A percentile compares a stretch with the other conserved stretches of the same genome.
phyloP scores from a whole-genome alignment of 2,113 vertebrate species.

The Oreochromis tanganicae region DNA sequence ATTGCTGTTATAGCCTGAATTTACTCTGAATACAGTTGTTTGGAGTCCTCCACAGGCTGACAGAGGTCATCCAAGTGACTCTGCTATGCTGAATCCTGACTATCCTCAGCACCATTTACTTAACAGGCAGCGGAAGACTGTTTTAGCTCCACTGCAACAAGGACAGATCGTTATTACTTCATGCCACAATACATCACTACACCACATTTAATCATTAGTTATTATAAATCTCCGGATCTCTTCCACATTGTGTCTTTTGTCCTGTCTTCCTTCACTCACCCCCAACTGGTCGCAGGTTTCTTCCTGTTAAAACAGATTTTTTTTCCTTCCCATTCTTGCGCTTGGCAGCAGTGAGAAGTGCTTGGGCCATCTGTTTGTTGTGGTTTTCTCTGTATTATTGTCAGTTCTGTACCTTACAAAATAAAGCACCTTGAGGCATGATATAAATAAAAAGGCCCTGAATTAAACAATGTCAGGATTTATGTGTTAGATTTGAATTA shows the following conservation, averaged over 20 bases:
- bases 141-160: neutral
- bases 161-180: neutral
- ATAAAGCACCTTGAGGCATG: neutral
- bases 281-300: neutral
- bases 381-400: neutral
- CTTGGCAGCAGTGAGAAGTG: neutral
- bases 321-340: neutral
- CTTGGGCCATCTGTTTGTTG: neutral
- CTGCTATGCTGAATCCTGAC: neutral
- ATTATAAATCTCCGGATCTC: neutral
- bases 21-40: neutral
- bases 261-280: neutral
- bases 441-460: neutral
- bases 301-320: neutral
- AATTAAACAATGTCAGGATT: neutral
- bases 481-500: neutral
- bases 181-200: neutral
- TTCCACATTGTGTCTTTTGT: neutral
- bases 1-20: neutral
- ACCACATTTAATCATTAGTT: neutral
- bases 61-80: neutral
- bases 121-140: neutral
- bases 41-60: neutral
- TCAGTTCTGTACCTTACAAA: neutral
- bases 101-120: neutral